phyloP scores from a whole-genome alignment of 1,140 invertebrate species.

The Andricus grossulariae region DNA sequence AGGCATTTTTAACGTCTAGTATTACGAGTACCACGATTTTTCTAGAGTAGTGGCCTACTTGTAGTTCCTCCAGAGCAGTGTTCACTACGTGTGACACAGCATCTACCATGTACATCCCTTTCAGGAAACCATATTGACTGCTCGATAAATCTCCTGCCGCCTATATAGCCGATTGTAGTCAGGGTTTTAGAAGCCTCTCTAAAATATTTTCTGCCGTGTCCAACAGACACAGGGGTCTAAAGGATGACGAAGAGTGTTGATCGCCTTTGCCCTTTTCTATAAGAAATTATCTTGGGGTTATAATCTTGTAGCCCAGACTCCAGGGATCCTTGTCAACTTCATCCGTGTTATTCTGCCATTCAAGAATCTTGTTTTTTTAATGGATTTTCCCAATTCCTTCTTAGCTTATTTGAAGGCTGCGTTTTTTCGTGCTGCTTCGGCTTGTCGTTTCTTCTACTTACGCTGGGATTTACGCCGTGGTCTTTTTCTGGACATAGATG shows the following conservation, averaged over 20 bases:
- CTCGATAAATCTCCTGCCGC: conserved; percentile 43
- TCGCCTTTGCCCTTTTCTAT: conserved; percentile 38
- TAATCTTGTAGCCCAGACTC: conserved; percentile 56
- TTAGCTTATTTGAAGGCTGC: background rate
- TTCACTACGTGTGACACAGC: conserved; percentile 55
- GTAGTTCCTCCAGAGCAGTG: too few relatives aligned
- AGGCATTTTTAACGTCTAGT: too few relatives aligned
- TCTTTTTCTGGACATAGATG: too few relatives aligned
- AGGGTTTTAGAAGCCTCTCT: conserved; percentile 62
- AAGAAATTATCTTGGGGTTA: conserved; percentile 20
- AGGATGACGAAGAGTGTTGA: too few relatives aligned
- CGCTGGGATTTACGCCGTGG: too few relatives aligned
- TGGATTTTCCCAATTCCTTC: too few relatives aligned
- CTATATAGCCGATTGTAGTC: too few relatives aligned
- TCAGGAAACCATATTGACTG: conserved; percentile 61
- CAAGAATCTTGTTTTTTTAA: conserved; percentile 35
- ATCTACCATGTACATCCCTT: conserved; percentile 59
- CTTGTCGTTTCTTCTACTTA: too few relatives aligned
- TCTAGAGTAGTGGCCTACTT: too few relatives aligned
- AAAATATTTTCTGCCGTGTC: conserved; percentile 63
- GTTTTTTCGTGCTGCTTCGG: too few relatives aligned
- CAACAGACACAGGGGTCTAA: conserved; percentile 54
- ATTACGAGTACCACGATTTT: too few relatives aligned
- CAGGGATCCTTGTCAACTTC: conserved; percentile 53
- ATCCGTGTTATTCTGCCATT: conserved; percentile 45